phyloP scores from a whole-genome alignment of 2,888 invertebrate species.

The Hermaeophaga mercurialis region DNA sequence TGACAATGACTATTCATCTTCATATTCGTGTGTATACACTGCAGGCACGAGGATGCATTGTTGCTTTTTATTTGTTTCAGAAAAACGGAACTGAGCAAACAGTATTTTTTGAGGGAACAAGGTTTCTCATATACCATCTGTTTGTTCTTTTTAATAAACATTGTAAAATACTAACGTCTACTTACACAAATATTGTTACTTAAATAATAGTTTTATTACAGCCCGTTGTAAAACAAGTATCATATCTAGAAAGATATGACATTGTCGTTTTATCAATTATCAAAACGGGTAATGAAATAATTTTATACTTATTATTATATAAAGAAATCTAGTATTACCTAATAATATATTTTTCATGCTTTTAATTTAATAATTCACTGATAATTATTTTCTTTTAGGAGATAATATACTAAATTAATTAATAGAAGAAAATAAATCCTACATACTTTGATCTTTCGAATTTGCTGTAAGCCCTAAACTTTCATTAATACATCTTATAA shows the following conservation, averaged over 20 bases:
- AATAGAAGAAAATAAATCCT: no score
- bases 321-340: no score
- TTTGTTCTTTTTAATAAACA: conserved; percentile 49
- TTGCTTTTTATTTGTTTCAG: conserved; percentile 41
- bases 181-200: conserved; percentile 37
- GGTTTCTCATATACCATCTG: conserved; percentile 43
- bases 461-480: no score
- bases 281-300: conserved; percentile 2
- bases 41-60: conserved; percentile 45
- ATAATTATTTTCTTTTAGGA: no score
- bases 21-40: conserved; percentile 42
- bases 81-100: conserved; percentile 41
- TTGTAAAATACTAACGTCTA: conserved; percentile 44
- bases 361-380: no score
- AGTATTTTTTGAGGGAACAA: conserved; percentile 42
- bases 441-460: no score
- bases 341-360: no score
- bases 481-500: no score
- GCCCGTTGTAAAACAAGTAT: conserved; percentile 29
- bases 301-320: no score
- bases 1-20: conserved; percentile 40
- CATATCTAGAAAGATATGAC: conserved; percentile 21
- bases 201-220: conserved; percentile 36
- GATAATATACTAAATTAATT: no score
- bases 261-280: conserved; percentile 12